Evolutionary conservation across 2,113 vertebrate genomes (phyloP).

Genomic region (Clupea harengus): DNA sequence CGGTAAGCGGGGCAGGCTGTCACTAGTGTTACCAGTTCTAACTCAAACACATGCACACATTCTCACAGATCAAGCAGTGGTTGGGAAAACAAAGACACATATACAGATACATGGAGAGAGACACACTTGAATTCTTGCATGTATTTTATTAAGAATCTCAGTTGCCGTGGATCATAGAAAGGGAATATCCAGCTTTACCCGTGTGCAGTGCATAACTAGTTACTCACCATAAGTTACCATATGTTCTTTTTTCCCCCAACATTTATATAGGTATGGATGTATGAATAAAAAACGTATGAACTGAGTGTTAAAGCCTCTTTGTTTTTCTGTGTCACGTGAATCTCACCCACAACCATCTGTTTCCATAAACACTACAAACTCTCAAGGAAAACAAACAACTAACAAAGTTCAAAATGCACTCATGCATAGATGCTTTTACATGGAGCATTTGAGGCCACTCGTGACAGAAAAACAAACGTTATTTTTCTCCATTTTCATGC

Average conservation of each 20-base stretch:
- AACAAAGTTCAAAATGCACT: background rate
- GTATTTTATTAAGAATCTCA: too few species aligned
- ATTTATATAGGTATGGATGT: background rate
- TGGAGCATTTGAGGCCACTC: background rate
- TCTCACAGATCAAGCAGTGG: background rate
- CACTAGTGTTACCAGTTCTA: background rate
- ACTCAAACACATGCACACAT: background rate
- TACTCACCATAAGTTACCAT: too few species aligned
- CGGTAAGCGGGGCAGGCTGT: slow-evolving; percentile 6
- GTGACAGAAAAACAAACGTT: background rate
- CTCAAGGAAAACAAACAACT: background rate
- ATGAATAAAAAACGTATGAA: background rate
- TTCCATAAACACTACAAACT: background rate
- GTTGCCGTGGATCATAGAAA: too few species aligned
- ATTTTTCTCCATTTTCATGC: background rate
- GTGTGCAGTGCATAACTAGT: too few species aligned
- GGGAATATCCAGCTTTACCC: too few species aligned
- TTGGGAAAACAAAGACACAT: background rate
- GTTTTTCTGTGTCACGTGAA: background rate
- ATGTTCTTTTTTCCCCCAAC: background rate
- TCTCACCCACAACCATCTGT: background rate
- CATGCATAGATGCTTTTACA: background rate
- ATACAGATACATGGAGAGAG: background rate
- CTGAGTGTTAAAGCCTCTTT: background rate
- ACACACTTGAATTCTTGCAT: too few species aligned